A percentile compares a stretch with the other conserved stretches of the same genome.
Conservation (phyloP, 2,113 vertebrate species). For the Empidonax alnorum region DNA sequence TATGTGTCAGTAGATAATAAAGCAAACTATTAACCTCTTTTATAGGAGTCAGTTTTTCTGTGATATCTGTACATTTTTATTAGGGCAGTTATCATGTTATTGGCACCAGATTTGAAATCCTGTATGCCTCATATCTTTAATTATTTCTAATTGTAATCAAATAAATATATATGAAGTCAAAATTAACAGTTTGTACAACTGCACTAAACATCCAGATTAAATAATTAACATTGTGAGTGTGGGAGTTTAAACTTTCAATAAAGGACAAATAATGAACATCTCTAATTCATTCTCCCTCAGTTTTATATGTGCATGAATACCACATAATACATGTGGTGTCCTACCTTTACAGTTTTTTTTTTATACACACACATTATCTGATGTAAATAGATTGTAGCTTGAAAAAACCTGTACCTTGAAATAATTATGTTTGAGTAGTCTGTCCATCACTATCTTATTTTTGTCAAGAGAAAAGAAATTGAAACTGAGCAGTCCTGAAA, state of each 20-base stretch:
- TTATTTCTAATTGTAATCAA: not conserved
- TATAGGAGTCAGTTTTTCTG: not conserved
- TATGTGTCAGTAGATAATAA: not conserved
- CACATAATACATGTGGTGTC: not conserved
- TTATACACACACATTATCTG: not conserved
- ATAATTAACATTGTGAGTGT: not conserved
- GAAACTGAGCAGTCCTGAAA: constrained; percentile 36
- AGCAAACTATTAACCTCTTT: not conserved
- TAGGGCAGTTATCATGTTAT: not conserved
- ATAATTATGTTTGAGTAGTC: not conserved
- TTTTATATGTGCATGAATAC: not conserved
- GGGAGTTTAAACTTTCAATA: not conserved
- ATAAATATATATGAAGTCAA: not conserved
- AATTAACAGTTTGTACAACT: not conserved
- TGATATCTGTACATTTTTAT: not conserved
- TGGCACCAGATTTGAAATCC: not conserved
- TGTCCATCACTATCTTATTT: not conserved
- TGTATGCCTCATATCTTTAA: not conserved
- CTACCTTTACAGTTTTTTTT: not conserved
- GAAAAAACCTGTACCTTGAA: not conserved
- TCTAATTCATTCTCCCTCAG: not conserved
- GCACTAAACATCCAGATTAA: not conserved
- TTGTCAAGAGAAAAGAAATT: not conserved
- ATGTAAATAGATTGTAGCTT: not conserved
- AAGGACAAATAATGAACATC: not conserved